Percentiles rank a stretch among this genome's conserved stretches.
Evolutionary conservation across 2,797 vertebrate genomes (phyloP).

Genomic region (Vultur gryphus): DNA sequence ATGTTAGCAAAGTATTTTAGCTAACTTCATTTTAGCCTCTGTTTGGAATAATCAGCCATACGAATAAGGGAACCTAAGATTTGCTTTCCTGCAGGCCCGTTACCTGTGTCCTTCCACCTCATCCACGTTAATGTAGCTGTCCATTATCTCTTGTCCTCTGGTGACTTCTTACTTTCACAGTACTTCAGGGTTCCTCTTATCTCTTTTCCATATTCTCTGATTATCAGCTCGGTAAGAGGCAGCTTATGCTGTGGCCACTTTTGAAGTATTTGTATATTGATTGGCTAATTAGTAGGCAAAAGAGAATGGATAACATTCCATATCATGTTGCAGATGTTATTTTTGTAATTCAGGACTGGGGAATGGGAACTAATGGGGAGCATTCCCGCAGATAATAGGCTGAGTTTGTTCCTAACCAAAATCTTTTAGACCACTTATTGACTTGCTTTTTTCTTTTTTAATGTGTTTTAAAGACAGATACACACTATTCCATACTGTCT

Average conservation of each 20-base stretch:
- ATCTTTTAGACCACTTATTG: not conserved
- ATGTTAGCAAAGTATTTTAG: not conserved
- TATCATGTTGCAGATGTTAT: not conserved
- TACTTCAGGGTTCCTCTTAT: not conserved
- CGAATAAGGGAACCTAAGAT: not conserved
- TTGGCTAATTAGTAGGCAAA: not conserved
- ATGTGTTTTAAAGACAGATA: slow-evolving; percentile 73
- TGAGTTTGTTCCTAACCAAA: not conserved
- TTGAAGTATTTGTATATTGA: not conserved
- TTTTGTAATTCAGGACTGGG: not conserved
- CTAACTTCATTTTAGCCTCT: not conserved
- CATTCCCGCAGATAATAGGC: not conserved
- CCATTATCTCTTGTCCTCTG: not conserved
- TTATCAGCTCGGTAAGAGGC: not conserved
- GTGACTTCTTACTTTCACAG: not conserved
- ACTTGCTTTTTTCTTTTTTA: not conserved
- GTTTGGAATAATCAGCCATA: not conserved
- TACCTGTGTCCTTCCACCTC: not conserved
- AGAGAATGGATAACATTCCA: not conserved
- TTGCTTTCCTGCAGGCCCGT: not conserved
- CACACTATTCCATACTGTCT: slow-evolving; percentile 87
- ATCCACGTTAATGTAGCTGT: not conserved
- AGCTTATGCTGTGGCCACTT: not conserved
- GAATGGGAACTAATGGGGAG: not conserved
- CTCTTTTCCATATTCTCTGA: not conserved